These are phyloP conservation scores for Andrena trimmerana DNA, from an alignment of 2,888 invertebrate species.

Conservation along the genomic window DNA sequence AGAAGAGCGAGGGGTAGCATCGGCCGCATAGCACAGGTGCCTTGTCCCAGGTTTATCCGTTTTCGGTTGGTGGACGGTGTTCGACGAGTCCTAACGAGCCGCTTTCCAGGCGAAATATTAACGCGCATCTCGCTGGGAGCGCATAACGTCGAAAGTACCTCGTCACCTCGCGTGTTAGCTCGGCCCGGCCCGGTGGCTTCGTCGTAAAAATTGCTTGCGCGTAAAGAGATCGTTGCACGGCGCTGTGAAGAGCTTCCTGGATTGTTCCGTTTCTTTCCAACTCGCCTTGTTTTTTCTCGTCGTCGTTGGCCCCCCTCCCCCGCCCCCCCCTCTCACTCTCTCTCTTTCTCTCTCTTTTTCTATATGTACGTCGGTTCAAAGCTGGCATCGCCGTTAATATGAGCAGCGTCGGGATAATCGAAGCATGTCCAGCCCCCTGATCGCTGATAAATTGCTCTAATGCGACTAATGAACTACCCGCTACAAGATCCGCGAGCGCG, in stretches of 20 bases:
- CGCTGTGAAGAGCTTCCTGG: constrained; percentile 81
- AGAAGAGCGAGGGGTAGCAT: background rate
- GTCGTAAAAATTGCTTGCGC: constrained; percentile 85
- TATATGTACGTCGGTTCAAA: constrained; percentile 3
- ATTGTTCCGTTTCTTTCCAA: constrained; percentile 68
- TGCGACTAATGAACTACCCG: constrained; percentile 70
- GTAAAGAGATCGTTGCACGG: constrained; percentile 83
- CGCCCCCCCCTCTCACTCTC: background rate
- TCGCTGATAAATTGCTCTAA: constrained; percentile 72
- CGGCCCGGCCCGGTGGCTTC: constrained; percentile 81
- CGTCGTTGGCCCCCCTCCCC: background rate
- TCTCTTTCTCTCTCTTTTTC: constrained; percentile 26
- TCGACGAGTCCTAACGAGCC: constrained; percentile 58
- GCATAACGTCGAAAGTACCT: constrained; percentile 66
- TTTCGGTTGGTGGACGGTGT: constrained; percentile 27
- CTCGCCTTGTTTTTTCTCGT: background rate
- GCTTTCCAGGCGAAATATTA: constrained; percentile 60
- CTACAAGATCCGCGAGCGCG: constrained; percentile 24
- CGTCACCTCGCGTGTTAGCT: constrained; percentile 82
- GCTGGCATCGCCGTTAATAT: constrained; percentile 44
- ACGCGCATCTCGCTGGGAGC: constrained; percentile 11
- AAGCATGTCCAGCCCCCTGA: constrained; percentile 66
- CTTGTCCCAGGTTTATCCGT: constrained; percentile 28
- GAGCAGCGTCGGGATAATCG: constrained; percentile 58
- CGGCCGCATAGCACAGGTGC: constrained; percentile 33